A percentile compares a stretch with the other conserved stretches of the same genome.
Evolutionary conservation across 2,888 invertebrate genomes (phyloP).

Genomic region (Physocephala rufipes): DNA sequence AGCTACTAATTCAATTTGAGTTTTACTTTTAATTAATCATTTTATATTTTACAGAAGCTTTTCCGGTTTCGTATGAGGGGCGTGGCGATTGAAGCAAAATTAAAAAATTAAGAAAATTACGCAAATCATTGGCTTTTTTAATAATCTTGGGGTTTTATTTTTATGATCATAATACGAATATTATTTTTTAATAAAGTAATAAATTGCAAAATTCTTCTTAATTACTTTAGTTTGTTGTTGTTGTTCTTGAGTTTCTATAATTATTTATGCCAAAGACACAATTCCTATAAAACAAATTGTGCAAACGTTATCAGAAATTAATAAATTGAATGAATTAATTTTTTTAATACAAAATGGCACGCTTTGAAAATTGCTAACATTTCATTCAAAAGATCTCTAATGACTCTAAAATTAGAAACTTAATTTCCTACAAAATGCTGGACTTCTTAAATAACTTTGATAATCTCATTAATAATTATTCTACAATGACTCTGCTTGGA

Average conservation of each 20-base stretch:
- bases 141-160: slow-evolving; percentile 8
- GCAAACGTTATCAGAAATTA: neutral
- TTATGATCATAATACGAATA: slow-evolving; percentile 28
- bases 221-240: neutral
- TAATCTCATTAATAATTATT: slow-evolving; percentile 2
- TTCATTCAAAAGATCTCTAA: neutral
- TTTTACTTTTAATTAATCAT: too few species aligned
- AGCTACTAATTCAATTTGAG: too few species aligned
- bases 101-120: too few species aligned
- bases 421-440: slow-evolving; percentile 24
- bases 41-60: too few species aligned
- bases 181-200: slow-evolving; percentile 17
- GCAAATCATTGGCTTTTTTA: neutral
- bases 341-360: slow-evolving; percentile 30
- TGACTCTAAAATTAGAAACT: slow-evolving; percentile 12
- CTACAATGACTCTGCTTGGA: neutral
- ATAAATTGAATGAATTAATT: slow-evolving; percentile 21
- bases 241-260: slow-evolving; percentile 1
- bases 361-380: slow-evolving; percentile 14
- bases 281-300: slow-evolving; percentile 1
- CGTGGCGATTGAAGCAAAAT: too few species aligned
- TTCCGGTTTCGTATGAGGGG: too few species aligned
- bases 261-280: slow-evolving; percentile 3
- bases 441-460: slow-evolving; percentile 3
- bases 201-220: slow-evolving; percentile 18